A percentile compares a stretch with the other conserved stretches of the same genome.
These are phyloP conservation scores for Aproaerema taeniolella DNA, from an alignment of 2,888 invertebrate genomes.

Conservation along the genomic window DNA sequence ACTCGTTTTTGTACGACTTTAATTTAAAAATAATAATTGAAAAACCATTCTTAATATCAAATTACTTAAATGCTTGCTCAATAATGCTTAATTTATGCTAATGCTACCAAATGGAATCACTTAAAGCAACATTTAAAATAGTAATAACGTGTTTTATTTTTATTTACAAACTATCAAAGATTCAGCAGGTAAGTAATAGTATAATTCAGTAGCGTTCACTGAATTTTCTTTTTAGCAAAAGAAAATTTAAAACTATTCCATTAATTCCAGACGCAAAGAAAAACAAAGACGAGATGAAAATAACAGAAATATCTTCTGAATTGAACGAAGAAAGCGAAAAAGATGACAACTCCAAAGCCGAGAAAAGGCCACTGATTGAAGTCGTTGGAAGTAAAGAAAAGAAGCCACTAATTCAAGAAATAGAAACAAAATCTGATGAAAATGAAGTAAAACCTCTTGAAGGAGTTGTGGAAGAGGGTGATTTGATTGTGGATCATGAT, in stretches of 20 bases:
- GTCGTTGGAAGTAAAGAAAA: conserved; percentile 39
- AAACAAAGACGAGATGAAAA: conserved; percentile 24
- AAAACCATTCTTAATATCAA: too few species aligned
- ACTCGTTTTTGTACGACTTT: too few species aligned
- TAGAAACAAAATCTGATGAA: conserved; percentile 18
- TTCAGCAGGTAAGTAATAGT: too few species aligned
- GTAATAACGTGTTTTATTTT: too few species aligned
- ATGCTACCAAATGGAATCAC: too few species aligned
- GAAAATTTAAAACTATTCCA: neutral
- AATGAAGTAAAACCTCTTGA: conserved; percentile 20
- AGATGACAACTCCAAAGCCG: conserved; percentile 22
- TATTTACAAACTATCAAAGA: too few species aligned
- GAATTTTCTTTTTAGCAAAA: too few species aligned
- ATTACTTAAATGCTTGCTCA: too few species aligned
- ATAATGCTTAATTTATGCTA: too few species aligned
- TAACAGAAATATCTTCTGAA: conserved; percentile 31
- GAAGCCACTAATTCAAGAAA: conserved; percentile 24
- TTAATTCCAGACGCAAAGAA: conserved; percentile 13
- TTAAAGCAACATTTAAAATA: too few species aligned
- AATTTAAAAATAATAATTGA: too few species aligned
- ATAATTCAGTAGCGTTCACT: too few species aligned
- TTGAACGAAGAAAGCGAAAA: conserved; percentile 21
- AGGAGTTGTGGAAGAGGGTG: conserved; percentile 32
- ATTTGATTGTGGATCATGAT: conserved; percentile 41
- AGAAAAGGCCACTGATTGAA: conserved; percentile 51